Evolutionary conservation across 2,113 vertebrate species (phyloP).

Genomic region (Oncorhynchus kisutch): DNA sequence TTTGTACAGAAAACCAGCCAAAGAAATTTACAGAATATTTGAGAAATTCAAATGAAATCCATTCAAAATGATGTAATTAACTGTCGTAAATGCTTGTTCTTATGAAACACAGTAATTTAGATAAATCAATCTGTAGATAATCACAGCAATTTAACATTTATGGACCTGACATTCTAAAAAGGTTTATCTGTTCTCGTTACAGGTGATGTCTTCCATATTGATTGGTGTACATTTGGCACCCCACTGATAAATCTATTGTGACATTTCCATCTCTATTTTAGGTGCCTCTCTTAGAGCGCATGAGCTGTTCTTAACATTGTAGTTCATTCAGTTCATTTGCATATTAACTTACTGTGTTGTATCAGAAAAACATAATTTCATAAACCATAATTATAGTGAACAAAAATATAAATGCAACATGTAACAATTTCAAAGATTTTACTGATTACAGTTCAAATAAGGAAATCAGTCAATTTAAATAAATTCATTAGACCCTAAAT

Average conservation of each 20-base stretch:
- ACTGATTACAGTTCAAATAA: too few species aligned
- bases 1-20: conserved; percentile 5
- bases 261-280: conserved; percentile 70
- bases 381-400: too few species aligned
- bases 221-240: conserved; percentile 72
- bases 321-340: background rate
- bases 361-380: background rate
- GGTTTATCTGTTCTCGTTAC: conserved; percentile 61
- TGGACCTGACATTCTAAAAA: conserved; percentile 68
- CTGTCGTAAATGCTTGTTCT: too few species aligned
- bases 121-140: conserved; percentile 71
- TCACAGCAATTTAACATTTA: conserved; percentile 70
- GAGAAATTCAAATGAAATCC: conserved; percentile 25
- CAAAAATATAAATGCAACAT: too few species aligned
- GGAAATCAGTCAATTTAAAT: too few species aligned
- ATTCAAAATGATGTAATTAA: conserved; percentile 34
- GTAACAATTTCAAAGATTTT: too few species aligned
- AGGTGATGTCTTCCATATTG: conserved; percentile 66
- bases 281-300: conserved; percentile 42
- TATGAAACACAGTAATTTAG: conserved; percentile 42
- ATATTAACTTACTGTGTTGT: background rate
- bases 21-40: conserved; percentile 29
- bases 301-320: conserved; percentile 37
- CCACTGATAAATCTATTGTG: conserved; percentile 74
- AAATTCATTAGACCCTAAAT: too few species aligned